Conservation (phyloP, 2,797 vertebrate species). For the Enoplosus armatus region DNA sequence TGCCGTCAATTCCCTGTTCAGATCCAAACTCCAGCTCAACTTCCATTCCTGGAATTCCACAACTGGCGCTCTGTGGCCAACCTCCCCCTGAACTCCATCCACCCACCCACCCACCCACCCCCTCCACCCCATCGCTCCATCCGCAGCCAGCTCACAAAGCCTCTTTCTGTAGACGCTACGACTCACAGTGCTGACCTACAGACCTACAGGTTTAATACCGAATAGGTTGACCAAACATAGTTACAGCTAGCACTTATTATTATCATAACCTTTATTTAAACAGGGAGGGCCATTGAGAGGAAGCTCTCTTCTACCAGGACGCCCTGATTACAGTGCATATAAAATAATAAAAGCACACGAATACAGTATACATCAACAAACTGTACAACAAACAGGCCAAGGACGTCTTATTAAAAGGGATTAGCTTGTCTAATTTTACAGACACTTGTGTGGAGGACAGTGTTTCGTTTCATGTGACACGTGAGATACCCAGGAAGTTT, state of each 20-base stretch:
- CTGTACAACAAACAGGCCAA: too few relatives aligned
- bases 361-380: too few relatives aligned
- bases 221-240: neutral
- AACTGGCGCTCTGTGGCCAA: conserved; percentile 78
- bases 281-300: too few relatives aligned
- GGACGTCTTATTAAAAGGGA: too few relatives aligned
- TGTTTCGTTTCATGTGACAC: too few relatives aligned
- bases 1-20: conserved; percentile 49
- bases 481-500: too few relatives aligned
- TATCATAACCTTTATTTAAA: too few relatives aligned
- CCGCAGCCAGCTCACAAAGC: conserved; percentile 76
- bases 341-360: too few relatives aligned
- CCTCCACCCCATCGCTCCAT: conserved; percentile 55
- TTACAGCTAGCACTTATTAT: neutral
- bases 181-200: conserved; percentile 38
- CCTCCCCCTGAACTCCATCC: conserved; percentile 76
- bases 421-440: too few relatives aligned
- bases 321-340: too few relatives aligned
- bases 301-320: too few relatives aligned
- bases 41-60: conserved; percentile 88
- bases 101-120: conserved; percentile 63
- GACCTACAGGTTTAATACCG: conserved; percentile 6
- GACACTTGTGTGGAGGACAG: too few relatives aligned
- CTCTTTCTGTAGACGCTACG: conserved; percentile 62
- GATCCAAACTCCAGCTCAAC: conserved; percentile 64